These are phyloP conservation scores for Plestiodon gilberti DNA, from an alignment of 2,113 vertebrate genomes.

Conservation along the genomic window DNA sequence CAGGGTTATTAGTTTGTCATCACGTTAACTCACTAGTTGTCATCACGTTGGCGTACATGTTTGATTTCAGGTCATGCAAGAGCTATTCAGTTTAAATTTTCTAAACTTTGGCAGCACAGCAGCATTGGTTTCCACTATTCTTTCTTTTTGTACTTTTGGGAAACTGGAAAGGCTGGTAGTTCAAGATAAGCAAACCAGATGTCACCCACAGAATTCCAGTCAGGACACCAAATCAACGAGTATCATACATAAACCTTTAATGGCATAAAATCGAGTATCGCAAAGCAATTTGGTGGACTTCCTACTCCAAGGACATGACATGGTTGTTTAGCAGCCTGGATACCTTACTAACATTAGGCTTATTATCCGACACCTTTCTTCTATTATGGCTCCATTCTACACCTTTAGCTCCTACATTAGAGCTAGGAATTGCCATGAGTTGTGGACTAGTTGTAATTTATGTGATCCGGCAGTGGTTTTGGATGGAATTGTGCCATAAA, in stretches of 20 bases:
- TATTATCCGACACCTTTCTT: constrained; percentile 54
- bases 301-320: constrained; percentile 50
- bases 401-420: background rate
- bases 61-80: background rate
- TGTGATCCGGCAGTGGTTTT: background rate
- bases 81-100: background rate
- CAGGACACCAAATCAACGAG: constrained; percentile 50
- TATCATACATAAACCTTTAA: too few species aligned
- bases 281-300: constrained; percentile 56
- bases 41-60: background rate
- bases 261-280: too few species aligned
- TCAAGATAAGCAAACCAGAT: constrained; percentile 53
- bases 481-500: background rate
- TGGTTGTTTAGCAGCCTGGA: constrained; percentile 51
- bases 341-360: constrained; percentile 46
- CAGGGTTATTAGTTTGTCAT: constrained; percentile 5
- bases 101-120: background rate
- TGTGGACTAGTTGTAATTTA: background rate
- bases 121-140: background rate
- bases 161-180: constrained; percentile 46
- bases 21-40: background rate
- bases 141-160: constrained; percentile 6
- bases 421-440: background rate
- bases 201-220: constrained; percentile 49
- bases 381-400: constrained; percentile 10